phyloP scores from a whole-genome alignment of 2,113 vertebrate genomes.

The Mormyrus iriodes region DNA sequence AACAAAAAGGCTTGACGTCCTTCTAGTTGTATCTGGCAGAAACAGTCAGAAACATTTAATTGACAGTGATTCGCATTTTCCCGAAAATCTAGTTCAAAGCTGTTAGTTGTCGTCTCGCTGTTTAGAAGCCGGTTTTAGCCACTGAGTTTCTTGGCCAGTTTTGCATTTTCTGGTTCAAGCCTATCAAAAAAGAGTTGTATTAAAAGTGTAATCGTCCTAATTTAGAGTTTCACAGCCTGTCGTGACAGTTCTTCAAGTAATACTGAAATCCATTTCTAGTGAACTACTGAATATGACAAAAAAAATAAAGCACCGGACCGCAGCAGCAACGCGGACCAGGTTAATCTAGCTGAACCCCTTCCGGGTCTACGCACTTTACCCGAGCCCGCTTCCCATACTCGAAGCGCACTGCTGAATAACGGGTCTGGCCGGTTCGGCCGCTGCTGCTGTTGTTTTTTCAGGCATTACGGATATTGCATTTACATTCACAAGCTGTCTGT shows the following conservation, averaged over 20 bases:
- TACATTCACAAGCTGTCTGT: not conserved
- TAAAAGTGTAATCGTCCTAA: not conserved
- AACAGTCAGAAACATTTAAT: not conserved
- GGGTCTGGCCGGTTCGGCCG: not conserved
- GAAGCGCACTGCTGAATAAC: not conserved
- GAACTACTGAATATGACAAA: not conserved
- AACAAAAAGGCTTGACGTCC: not conserved
- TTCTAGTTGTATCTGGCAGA: not conserved
- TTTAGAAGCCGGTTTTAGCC: not conserved
- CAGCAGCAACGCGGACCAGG: not conserved
- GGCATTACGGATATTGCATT: not conserved
- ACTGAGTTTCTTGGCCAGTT: not conserved
- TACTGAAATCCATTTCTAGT: not conserved
- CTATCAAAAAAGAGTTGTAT: not conserved
- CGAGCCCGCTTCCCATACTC: not conserved
- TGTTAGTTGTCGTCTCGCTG: not conserved
- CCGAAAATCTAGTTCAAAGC: not conserved
- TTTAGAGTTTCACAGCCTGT: not conserved
- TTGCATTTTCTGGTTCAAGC: not conserved
- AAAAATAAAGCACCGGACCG: not conserved
- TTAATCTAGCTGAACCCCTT: not conserved
- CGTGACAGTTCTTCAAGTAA: not conserved
- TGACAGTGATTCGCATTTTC: not conserved
- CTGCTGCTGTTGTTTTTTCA: not conserved
- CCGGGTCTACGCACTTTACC: not conserved